Evolutionary conservation across 2,888 invertebrate genomes (phyloP), one percentile per base, ranked within the genome.

Genomic region (Heteromurus nitidus): DNA sequence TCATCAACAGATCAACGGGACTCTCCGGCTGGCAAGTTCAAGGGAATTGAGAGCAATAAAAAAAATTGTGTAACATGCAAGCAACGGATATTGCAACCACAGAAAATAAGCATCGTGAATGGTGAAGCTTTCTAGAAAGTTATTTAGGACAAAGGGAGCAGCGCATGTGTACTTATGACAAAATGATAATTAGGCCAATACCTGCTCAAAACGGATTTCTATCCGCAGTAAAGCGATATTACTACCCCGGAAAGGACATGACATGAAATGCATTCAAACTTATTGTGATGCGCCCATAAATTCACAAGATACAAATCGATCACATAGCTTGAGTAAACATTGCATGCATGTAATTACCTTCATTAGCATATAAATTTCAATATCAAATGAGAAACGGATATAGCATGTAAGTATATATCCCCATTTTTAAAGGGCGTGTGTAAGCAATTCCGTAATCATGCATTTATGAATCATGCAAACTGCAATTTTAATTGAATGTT

Each of bases 301-400:
- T 50, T n/a, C 3, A 28, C 18, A 55, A 58, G 58, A 58, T 58
- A 58, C 28, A 7, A 26, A 58, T 58, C 58, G 26, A 58, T 58
- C 16, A 9, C 22, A 24, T 24, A 7, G 22, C 22, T 16, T n/a
- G n/a, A 50, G 18, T 28, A 3, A 26, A 58, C 50, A 24, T 58
- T 58, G 58, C 58, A 58, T 58, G 58, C 58, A 58, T 26, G 36
- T 60, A 26, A 64, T 36, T 20, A 64, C 20, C 36, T 47, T 67
- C 18, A 69, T 55, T 69, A 31, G 69, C 53, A 55, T 50, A 31
- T 30, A 53, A 53, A 53, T 30, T 53, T 50, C 1, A 2, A 53
- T 18, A 31, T 31, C 28, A 68, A 65, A 22, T 69, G 9, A 55
- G 69, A 69, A 69, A 69, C 55, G 69, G 69, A 69, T 31, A 69